These are phyloP conservation scores for Oryzias celebensis DNA, from an alignment of 2,113 vertebrate genomes.

Conservation along the genomic window DNA sequence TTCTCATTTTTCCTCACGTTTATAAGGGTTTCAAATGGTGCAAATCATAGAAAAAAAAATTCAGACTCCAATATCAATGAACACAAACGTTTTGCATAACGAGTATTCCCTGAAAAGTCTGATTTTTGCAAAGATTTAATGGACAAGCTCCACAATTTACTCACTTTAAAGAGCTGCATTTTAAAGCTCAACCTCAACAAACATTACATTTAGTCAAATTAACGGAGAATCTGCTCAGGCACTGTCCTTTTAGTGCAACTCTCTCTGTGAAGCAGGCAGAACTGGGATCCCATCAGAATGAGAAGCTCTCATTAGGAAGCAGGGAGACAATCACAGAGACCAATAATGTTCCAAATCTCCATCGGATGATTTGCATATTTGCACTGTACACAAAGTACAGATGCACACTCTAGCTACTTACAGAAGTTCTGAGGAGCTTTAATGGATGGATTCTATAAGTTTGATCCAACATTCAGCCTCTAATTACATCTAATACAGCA, in stretches of 20 bases:
- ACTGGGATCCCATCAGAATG: background rate
- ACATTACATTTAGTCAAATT: background rate
- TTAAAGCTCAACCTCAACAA: background rate
- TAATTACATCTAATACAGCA: constrained; percentile 79
- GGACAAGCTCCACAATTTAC: background rate
- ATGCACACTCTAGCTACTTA: constrained; percentile 23
- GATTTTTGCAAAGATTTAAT: too few species aligned
- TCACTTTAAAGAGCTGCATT: background rate
- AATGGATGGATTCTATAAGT: constrained; percentile 62
- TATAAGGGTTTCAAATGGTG: background rate
- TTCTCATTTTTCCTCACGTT: background rate
- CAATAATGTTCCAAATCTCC: background rate
- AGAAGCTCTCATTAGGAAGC: background rate
- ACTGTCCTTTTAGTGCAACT: background rate
- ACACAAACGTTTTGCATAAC: too few species aligned
- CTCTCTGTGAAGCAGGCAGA: constrained; percentile 1
- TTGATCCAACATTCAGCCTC: constrained; percentile 61
- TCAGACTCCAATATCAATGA: too few species aligned
- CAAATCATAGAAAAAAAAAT: background rate
- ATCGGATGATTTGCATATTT: constrained; percentile 6
- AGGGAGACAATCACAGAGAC: constrained; percentile 1
- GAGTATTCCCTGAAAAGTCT: too few species aligned
- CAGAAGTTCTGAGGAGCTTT: constrained; percentile 39
- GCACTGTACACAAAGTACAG: constrained; percentile 21
- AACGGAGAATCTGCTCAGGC: background rate